phyloP scores from a whole-genome alignment of 2,113 vertebrate species.

The Bambusicola thoracicus region DNA sequence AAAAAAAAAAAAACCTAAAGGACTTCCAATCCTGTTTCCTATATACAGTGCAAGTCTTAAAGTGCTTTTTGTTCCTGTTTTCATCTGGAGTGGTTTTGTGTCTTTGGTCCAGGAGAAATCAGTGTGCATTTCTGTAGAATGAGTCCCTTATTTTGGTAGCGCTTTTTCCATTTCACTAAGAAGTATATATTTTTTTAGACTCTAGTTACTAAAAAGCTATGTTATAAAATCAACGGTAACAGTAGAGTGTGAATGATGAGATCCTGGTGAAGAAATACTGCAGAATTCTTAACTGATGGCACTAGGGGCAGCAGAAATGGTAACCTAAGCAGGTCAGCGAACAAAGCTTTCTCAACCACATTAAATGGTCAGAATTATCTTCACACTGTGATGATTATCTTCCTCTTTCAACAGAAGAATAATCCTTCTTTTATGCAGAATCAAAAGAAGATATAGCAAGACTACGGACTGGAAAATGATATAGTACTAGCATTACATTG shows the following conservation, averaged over 20 bases:
- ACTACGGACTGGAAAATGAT: not conserved
- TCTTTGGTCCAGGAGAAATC: not conserved
- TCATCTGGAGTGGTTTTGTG: not conserved
- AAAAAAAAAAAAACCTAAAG: too few relatives aligned
- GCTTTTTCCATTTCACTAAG: not conserved
- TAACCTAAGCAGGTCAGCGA: not conserved
- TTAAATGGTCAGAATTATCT: not conserved
- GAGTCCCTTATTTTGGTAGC: not conserved
- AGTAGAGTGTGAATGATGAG: not conserved
- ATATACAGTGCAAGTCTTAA: not conserved
- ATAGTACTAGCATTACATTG: not conserved
- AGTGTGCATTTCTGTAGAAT: not conserved
- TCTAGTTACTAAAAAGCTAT: not conserved
- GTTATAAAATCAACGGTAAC: not conserved
- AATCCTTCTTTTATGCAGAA: not conserved
- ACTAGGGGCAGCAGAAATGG: not conserved
- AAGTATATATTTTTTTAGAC: fast-evolving
- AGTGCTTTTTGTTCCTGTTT: not conserved
- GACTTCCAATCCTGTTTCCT: not conserved
- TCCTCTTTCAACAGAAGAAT: not conserved
- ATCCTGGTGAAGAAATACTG: not conserved
- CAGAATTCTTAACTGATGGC: not conserved
- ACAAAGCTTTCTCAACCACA: not conserved
- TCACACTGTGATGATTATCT: not conserved
- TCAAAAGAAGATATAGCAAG: not conserved